A percentile compares a stretch with the other conserved stretches of the same genome.
phyloP scores from a whole-genome alignment of 1,140 invertebrate genomes.

The Calephelis virginiensis region DNA sequence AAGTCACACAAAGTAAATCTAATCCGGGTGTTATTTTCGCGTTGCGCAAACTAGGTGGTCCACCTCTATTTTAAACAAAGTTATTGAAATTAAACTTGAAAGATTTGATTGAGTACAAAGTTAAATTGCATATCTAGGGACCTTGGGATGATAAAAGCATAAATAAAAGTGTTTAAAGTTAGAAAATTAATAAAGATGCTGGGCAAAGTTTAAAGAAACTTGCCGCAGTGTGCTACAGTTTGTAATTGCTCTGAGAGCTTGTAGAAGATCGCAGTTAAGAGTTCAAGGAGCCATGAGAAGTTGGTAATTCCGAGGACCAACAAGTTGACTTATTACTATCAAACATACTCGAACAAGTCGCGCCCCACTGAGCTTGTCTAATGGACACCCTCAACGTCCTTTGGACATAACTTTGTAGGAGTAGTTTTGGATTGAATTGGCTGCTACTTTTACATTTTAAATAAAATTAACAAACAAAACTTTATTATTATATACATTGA shows the following conservation, averaged over 20 bases:
- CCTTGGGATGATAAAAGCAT: background rate
- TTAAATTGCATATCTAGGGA: background rate
- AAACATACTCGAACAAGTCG: slow-evolving; percentile 38
- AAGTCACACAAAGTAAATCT: too few relatives aligned
- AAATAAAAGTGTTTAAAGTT: slow-evolving; percentile 17
- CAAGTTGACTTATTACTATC: slow-evolving; percentile 51
- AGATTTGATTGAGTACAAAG: too few relatives aligned
- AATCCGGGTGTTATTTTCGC: too few relatives aligned
- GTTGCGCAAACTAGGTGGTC: too few relatives aligned
- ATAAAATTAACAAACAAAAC: background rate
- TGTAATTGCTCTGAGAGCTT: slow-evolving; percentile 49
- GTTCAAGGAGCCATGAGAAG: slow-evolving; percentile 49
- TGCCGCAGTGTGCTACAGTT: slow-evolving; percentile 27
- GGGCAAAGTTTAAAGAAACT: slow-evolving; percentile 27
- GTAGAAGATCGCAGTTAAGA: slow-evolving; percentile 44
- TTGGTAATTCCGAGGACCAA: slow-evolving; percentile 43
- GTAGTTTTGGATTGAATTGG: slow-evolving; percentile 22
- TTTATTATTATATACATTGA: background rate
- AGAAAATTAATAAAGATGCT: slow-evolving; percentile 25
- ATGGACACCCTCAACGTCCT: slow-evolving; percentile 44
- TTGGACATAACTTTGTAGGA: slow-evolving; percentile 32
- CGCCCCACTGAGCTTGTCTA: slow-evolving; percentile 35
- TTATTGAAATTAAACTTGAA: too few relatives aligned
- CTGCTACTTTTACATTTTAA: background rate
- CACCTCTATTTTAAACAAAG: too few relatives aligned